Percentiles rank a stretch among this genome's conserved stretches.
phyloP scores from a whole-genome alignment of 2,797 vertebrate genomes.

The Sciurus vulgaris region DNA sequence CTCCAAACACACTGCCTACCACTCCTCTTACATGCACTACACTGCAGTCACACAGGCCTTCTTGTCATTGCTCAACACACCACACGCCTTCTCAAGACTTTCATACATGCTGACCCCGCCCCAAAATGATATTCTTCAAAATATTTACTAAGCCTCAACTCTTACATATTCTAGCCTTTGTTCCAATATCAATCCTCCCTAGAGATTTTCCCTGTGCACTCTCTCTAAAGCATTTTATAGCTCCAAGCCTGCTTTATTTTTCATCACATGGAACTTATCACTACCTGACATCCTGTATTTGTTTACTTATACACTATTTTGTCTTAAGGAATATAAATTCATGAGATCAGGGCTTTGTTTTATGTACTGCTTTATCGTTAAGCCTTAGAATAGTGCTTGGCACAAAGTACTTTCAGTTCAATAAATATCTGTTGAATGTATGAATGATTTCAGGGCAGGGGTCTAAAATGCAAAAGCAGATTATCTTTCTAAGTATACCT shows the following conservation, averaged over 20 bases:
- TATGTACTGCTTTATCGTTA: conserved; percentile 20
- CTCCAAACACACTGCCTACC: not conserved
- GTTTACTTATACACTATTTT: not conserved
- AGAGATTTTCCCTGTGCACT: not conserved
- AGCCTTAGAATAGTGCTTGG: not conserved
- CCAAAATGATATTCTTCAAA: not conserved
- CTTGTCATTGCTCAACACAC: not conserved
- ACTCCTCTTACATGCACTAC: not conserved
- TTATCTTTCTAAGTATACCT: not conserved
- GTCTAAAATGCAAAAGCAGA: not conserved
- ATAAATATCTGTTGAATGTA: not conserved
- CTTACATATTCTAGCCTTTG: not conserved
- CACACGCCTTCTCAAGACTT: not conserved
- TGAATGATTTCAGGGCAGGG: not conserved
- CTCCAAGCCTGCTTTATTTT: not conserved
- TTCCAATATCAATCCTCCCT: not conserved
- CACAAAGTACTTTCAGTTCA: not conserved
- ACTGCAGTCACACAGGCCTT: not conserved
- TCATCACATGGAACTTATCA: not conserved
- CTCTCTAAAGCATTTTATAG: not conserved
- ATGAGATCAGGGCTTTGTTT: not conserved
- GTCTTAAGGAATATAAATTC: not conserved
- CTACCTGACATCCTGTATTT: not conserved
- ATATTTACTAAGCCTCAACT: not conserved
- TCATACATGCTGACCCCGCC: not conserved